phyloP scores from a whole-genome alignment of 2,797 vertebrate genomes.

The Prunella strophiata region DNA sequence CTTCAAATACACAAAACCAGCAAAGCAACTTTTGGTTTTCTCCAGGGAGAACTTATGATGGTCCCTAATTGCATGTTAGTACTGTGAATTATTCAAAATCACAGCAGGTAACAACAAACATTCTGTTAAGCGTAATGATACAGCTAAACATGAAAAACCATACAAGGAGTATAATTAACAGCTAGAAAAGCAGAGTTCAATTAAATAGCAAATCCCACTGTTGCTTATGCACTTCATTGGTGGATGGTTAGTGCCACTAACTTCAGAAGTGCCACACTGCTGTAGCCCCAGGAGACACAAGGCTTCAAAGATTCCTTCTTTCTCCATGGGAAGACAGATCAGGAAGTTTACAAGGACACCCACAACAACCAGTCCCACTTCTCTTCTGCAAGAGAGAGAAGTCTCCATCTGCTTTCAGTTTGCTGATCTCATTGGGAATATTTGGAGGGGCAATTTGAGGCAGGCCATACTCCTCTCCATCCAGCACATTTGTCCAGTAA shows the following conservation, averaged over 20 bases:
- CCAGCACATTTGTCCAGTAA: neutral
- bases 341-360: neutral
- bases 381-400: neutral
- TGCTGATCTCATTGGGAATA: neutral
- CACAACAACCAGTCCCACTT: neutral
- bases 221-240: neutral
- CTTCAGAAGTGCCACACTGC: neutral
- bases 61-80: neutral
- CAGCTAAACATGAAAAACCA: neutral
- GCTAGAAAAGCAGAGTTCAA: neutral
- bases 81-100: neutral
- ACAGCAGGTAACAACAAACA: slow-evolving; percentile 27
- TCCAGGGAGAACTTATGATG: neutral
- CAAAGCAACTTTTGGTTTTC: neutral
- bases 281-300: neutral
- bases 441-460: neutral
- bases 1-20: neutral
- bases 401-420: neutral
- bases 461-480: neutral
- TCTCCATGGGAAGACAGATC: neutral
- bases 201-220: neutral
- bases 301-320: neutral
- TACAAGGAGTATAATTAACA: neutral
- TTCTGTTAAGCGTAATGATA: neutral
- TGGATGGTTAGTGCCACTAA: neutral